Evolutionary conservation across 2,797 vertebrate species (phyloP).

Genomic region (Podargus strigoides): DNA sequence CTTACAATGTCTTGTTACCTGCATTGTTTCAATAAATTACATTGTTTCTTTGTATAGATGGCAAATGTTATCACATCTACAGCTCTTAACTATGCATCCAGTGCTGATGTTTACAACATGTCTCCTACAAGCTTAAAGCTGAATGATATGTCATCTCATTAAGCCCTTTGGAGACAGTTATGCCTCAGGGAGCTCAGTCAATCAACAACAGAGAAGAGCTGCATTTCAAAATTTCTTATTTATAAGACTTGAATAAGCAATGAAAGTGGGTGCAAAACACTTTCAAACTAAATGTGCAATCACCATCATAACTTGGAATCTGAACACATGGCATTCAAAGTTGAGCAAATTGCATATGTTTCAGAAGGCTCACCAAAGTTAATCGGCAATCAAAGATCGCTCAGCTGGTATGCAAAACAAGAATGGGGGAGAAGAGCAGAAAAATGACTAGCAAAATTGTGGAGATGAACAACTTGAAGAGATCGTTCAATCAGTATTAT

Average conservation of each 20-base stretch:
- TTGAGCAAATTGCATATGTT: constrained; percentile 42
- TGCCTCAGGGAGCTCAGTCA: constrained; percentile 37
- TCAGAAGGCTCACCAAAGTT: not conserved
- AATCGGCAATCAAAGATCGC: not conserved
- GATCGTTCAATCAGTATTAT: not conserved
- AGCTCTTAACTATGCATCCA: not conserved
- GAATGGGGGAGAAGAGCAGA: not conserved
- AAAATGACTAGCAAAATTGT: not conserved
- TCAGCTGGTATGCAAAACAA: constrained; percentile 14
- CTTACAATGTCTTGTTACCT: not conserved
- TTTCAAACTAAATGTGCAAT: constrained; percentile 34
- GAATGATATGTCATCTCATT: not conserved
- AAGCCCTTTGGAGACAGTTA: constrained; percentile 1
- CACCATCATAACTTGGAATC: constrained; percentile 42
- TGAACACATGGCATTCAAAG: constrained; percentile 21
- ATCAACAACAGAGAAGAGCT: constrained; percentile 30
- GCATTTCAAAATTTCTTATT: constrained; percentile 51
- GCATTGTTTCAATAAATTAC: not conserved
- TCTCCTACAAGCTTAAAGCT: not conserved
- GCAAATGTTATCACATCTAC: not conserved
- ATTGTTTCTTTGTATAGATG: not conserved
- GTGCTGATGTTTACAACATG: not conserved
- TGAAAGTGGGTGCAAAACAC: constrained; percentile 32
- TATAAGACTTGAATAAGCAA: constrained; percentile 48
- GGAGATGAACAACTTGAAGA: not conserved